These are phyloP conservation scores for Prunella strophiata DNA, from an alignment of 2,797 vertebrate species.

Conservation along the genomic window DNA sequence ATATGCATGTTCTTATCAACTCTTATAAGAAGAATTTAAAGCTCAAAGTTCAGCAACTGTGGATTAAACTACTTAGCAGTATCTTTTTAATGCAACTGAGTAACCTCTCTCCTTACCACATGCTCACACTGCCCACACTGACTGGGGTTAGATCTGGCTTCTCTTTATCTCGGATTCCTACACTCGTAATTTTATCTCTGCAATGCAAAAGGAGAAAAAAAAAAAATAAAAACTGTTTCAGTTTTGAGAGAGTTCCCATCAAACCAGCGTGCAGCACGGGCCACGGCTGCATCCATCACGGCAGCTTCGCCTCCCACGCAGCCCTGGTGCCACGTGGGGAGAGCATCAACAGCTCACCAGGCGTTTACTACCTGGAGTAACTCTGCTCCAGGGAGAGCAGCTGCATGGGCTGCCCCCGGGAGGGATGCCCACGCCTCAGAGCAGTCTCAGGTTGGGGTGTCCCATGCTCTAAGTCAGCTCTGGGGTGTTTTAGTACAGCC, in stretches of 20 bases:
- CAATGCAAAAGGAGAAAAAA: background rate
- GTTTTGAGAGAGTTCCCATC: too few species aligned
- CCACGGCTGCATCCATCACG: background rate
- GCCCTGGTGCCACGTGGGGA: background rate
- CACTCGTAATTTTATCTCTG: background rate
- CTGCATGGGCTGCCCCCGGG: accelerated
- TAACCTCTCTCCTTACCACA: background rate
- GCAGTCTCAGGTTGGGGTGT: background rate
- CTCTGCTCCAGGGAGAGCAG: background rate
- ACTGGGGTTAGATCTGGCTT: background rate
- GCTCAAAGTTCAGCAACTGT: constrained; percentile 18
- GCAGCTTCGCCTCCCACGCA: background rate
- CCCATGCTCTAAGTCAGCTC: background rate
- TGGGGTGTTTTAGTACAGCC: accelerated
- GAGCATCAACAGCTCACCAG: background rate
- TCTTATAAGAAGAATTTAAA: background rate
- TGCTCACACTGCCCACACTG: background rate
- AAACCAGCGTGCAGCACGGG: background rate
- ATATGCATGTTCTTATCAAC: background rate
- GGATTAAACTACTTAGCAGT: constrained; percentile 17
- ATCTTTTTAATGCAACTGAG: background rate
- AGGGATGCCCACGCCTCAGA: background rate
- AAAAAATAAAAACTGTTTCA: background rate
- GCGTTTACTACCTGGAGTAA: background rate
- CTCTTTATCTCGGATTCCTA: background rate